phyloP scores from a whole-genome alignment of 2,113 vertebrate genomes.

The Crypturellus undulatus region DNA sequence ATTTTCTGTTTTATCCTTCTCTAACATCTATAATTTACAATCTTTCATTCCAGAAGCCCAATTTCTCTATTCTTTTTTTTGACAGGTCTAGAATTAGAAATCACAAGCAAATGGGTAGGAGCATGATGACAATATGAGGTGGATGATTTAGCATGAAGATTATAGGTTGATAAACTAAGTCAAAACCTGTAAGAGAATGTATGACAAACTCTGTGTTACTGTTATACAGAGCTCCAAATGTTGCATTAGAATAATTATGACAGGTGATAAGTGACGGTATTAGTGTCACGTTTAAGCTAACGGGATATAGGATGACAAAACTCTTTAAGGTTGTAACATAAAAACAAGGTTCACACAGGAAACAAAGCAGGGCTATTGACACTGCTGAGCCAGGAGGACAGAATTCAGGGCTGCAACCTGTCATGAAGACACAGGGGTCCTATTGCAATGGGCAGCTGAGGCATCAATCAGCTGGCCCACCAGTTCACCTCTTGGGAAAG shows the following conservation, averaged over 20 bases:
- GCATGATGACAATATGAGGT: background rate
- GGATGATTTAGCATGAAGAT: background rate
- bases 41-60: background rate
- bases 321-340: background rate
- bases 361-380: background rate
- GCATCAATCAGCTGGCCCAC: background rate
- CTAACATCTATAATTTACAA: background rate
- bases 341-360: background rate
- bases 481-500: background rate
- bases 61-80: background rate
- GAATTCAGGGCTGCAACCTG: background rate
- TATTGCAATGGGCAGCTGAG: background rate
- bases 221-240: constrained; percentile 9
- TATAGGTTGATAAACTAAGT: constrained; percentile 2
- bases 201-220: background rate
- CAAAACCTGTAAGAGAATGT: background rate
- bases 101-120: background rate
- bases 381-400: fast-evolving
- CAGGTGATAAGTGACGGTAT: background rate
- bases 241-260: background rate
- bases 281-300: background rate
- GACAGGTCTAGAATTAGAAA: background rate
- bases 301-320: background rate
- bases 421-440: background rate
- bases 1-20: constrained; percentile 33